phyloP scores from a whole-genome alignment of 2,113 vertebrate species.

The Notiomystis cincta region DNA sequence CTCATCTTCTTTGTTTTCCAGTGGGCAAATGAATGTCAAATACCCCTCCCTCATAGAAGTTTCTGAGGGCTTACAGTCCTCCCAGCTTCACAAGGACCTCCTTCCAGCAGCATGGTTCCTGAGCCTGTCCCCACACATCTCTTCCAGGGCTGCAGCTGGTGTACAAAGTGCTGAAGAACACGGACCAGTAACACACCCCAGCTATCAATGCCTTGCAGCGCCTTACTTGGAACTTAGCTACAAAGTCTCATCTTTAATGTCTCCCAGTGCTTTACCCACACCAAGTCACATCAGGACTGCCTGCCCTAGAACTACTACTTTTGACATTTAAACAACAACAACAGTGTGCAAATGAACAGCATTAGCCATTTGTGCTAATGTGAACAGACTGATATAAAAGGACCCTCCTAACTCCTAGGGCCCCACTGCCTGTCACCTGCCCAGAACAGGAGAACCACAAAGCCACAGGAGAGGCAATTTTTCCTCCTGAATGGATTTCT shows the following conservation, averaged over 20 bases:
- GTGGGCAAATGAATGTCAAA: neutral
- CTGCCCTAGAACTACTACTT: neutral
- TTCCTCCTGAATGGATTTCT: fast-evolving
- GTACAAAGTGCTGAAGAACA: neutral
- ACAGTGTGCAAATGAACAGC: neutral
- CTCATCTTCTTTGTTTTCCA: neutral
- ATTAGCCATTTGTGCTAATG: neutral
- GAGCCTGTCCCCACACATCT: neutral
- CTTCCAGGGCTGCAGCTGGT: neutral
- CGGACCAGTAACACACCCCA: neutral
- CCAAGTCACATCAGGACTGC: neutral
- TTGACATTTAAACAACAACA: neutral
- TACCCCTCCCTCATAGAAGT: neutral
- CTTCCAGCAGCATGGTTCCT: fast-evolving
- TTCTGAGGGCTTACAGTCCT: neutral
- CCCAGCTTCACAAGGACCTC: neutral
- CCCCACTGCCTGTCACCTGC: neutral
- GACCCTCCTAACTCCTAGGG: neutral
- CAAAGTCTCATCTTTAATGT: neutral
- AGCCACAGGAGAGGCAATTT: neutral
- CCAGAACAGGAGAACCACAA: neutral
- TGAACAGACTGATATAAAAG: neutral
- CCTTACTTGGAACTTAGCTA: neutral
- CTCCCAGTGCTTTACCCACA: neutral
- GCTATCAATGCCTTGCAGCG: neutral